Percentiles rank a stretch among this genome's conserved stretches.
Conservation (phyloP, 2,113 vertebrate genomes). For the Entomyzon cyanotis region DNA sequence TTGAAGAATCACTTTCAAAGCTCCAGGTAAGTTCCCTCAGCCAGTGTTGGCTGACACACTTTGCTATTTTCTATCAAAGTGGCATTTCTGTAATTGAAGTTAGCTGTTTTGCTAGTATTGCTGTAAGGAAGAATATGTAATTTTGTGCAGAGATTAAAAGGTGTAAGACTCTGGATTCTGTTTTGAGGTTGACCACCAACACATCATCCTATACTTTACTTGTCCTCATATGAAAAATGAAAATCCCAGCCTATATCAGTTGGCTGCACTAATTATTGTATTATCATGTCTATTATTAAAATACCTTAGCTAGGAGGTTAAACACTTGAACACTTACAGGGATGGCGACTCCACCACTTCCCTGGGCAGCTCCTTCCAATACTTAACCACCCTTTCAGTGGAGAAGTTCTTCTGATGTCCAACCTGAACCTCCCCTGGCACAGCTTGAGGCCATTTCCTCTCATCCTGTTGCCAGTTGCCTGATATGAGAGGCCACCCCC, state of each 20-base stretch:
- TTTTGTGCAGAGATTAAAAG: neutral
- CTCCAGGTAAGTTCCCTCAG: constrained; percentile 77
- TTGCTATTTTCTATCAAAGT: neutral
- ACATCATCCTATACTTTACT: neutral
- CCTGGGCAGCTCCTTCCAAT: neutral
- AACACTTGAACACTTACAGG: neutral
- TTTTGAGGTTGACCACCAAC: neutral
- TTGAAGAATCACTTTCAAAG: constrained; percentile 81
- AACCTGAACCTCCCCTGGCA: neutral
- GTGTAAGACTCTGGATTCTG: neutral
- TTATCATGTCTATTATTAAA: neutral
- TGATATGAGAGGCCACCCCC: neutral
- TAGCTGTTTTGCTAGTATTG: neutral
- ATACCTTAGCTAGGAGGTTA: neutral
- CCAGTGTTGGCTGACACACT: neutral
- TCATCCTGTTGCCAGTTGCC: neutral
- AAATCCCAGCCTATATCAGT: neutral
- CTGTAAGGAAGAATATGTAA: neutral
- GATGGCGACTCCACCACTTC: neutral
- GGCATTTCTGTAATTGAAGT: neutral
- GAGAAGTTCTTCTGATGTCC: neutral
- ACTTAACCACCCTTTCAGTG: neutral
- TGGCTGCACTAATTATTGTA: neutral
- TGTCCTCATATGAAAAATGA: neutral
- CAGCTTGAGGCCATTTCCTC: neutral